Evolutionary conservation across 2,888 invertebrate genomes (phyloP).

Genomic region (Lottia gigantea): DNA sequence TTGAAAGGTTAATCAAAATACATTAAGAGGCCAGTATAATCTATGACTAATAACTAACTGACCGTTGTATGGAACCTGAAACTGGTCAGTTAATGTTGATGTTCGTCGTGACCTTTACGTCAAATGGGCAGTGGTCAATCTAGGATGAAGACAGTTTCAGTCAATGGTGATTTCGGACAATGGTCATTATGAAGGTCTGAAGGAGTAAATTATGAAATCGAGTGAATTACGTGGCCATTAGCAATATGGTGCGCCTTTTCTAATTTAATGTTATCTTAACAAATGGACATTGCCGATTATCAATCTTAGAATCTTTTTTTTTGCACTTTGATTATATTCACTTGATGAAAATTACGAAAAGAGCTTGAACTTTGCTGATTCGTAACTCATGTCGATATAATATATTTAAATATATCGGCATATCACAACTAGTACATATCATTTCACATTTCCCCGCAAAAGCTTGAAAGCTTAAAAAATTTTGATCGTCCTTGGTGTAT

Average conservation of each 20-base stretch:
- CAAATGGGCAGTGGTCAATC: conserved; percentile 4
- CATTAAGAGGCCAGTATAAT: conserved; percentile 1
- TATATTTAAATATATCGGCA: too few species aligned
- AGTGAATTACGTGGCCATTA: conserved; percentile 10
- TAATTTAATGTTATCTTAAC: neutral
- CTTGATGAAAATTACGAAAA: too few species aligned
- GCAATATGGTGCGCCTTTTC: conserved; percentile 3
- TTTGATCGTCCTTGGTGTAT: too few species aligned
- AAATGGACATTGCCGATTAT: neutral
- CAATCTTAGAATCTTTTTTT: too few species aligned
- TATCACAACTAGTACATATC: too few species aligned
- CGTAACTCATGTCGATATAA: too few species aligned
- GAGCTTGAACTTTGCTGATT: too few species aligned
- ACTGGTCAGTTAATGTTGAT: neutral
- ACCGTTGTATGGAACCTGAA: conserved; percentile 3
- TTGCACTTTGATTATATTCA: too few species aligned
- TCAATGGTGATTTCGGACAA: conserved; percentile 4
- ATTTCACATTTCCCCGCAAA: too few species aligned
- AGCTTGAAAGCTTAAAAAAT: too few species aligned
- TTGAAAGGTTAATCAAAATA: conserved; percentile 11
- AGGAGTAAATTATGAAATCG: conserved; percentile 5
- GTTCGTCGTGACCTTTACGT: neutral
- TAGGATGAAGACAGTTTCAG: neutral
- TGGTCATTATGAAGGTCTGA: neutral
- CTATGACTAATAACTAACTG: neutral